Evolutionary conservation across 1,140 invertebrate genomes (phyloP).

Genomic region (Eulimnadia texana): DNA sequence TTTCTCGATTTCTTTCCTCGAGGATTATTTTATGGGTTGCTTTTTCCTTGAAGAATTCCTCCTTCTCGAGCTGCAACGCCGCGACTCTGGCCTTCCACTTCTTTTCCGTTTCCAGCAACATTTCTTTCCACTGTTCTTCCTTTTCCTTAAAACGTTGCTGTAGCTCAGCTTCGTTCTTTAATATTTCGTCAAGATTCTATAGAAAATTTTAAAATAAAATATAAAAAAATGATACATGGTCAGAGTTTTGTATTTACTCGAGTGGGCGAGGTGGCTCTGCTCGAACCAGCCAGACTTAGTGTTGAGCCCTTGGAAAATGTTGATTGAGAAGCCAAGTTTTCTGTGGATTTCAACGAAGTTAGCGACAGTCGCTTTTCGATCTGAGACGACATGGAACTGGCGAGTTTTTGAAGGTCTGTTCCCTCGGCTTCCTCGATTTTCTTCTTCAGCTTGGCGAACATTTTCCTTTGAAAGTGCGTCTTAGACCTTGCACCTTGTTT

Average conservation of each 20-base stretch:
- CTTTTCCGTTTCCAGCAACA: constrained; percentile 41
- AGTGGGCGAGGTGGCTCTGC: background rate
- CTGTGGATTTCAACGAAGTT: constrained; percentile 39
- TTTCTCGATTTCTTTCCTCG: background rate
- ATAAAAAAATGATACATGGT: constrained; percentile 22
- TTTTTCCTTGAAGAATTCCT: background rate
- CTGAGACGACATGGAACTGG: constrained; percentile 26
- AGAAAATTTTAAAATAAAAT: constrained; percentile 28
- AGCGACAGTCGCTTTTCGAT: constrained; percentile 35
- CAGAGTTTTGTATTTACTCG: constrained; percentile 22
- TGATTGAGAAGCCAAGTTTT: constrained; percentile 44
- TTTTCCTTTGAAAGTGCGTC: no score
- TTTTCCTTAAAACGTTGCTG: constrained; percentile 39
- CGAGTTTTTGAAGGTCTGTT: constrained; percentile 42
- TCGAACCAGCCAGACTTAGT: background rate
- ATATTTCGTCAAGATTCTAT: constrained; percentile 22
- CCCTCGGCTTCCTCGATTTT: constrained; percentile 59
- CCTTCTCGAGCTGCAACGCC: constrained; percentile 2
- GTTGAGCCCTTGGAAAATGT: constrained; percentile 27
- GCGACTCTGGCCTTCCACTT: constrained; percentile 34
- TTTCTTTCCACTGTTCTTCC: constrained; percentile 34
- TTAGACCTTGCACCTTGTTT: no score
- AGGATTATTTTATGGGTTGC: background rate
- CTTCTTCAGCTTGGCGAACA: constrained; percentile 39
- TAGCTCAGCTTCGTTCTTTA: constrained; percentile 41